These are phyloP conservation scores for Achatina immaculata DNA, from an alignment of 1,140 invertebrate genomes.

Conservation along the genomic window DNA sequence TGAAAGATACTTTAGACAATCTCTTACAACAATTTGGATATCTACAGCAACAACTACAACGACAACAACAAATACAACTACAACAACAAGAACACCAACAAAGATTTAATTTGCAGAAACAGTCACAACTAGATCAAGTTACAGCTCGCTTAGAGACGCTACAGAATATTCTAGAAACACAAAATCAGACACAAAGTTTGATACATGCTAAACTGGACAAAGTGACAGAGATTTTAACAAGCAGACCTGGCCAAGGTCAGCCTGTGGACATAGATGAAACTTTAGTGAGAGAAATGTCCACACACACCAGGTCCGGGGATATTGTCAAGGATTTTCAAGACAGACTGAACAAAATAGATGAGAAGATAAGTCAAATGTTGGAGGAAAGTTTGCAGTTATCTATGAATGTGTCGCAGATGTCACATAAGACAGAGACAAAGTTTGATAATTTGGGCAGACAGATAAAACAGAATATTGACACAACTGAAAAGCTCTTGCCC, in stretches of 20 bases:
- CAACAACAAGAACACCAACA: no score
- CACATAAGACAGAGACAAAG: not conserved
- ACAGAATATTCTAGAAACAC: conserved; percentile 2
- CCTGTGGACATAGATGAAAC: no score
- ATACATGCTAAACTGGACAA: not conserved
- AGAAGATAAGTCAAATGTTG: not conserved
- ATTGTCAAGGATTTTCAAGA: no score
- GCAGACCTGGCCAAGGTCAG: no score
- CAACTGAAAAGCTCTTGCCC: not conserved
- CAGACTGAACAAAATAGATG: no score
- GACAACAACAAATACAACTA: no score
- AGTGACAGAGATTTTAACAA: not conserved
- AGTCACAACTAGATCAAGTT: not conserved
- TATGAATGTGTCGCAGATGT: not conserved
- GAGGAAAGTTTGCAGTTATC: no score
- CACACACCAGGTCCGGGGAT: no score
- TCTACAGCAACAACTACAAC: not conserved
- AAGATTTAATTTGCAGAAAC: no score
- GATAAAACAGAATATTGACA: not conserved
- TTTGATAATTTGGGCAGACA: not conserved
- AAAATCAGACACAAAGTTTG: not conserved
- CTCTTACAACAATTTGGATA: not conserved
- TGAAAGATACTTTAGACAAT: not conserved
- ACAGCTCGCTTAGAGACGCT: not conserved
- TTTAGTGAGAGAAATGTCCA: no score